Conservation (phyloP, 2,797 vertebrate species). For the Peromyscus melanophrys region DNA sequence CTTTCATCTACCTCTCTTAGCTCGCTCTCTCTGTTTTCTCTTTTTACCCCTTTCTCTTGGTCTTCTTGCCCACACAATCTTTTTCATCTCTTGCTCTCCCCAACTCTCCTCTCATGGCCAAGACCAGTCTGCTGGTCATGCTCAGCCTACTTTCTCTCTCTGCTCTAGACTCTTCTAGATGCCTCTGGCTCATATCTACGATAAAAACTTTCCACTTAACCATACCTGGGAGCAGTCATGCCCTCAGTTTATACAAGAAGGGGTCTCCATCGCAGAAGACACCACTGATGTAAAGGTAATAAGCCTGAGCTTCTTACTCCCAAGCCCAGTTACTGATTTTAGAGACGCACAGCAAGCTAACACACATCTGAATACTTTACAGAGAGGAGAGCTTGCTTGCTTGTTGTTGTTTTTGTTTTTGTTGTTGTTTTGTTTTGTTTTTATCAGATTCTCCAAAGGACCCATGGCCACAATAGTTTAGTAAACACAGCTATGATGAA, state of each 20-base stretch:
- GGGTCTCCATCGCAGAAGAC: neutral
- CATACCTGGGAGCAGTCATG: neutral
- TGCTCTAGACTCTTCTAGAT: too few species aligned
- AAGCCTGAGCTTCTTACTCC: neutral
- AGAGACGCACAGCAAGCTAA: neutral
- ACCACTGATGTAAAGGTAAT: neutral
- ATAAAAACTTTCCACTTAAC: neutral
- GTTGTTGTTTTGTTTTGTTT: neutral
- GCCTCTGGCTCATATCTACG: neutral
- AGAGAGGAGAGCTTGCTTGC: neutral
- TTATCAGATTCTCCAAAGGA: slow-evolving; percentile 27
- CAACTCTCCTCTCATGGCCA: neutral
- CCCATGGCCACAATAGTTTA: neutral
- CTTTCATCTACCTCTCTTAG: neutral
- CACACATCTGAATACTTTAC: neutral
- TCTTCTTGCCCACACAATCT: neutral
- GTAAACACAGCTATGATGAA: neutral
- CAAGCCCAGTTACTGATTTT: neutral
- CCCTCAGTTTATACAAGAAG: neutral
- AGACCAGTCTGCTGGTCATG: neutral
- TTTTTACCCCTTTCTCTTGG: neutral
- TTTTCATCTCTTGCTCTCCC: neutral
- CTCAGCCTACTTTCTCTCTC: neutral
- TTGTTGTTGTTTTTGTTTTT: neutral
- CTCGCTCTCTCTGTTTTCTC: too few species aligned